Conservation (phyloP, 2,888 invertebrate species). For the Acanthopleura granulata region DNA sequence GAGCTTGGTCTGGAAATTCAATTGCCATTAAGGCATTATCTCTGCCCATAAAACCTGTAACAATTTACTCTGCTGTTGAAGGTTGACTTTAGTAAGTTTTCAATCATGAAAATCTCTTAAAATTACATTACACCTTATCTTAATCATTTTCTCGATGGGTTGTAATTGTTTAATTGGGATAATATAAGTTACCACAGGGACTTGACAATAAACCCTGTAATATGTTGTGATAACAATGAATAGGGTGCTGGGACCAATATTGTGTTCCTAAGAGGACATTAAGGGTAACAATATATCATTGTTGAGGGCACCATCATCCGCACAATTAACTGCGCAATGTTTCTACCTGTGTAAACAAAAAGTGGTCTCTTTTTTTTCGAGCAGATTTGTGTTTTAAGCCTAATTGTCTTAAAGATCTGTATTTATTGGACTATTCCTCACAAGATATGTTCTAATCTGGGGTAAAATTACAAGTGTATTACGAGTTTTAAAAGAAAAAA, state of each 20-base stretch:
- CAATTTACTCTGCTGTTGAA: constrained; percentile 9
- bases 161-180: constrained; percentile 5
- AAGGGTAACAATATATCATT: too few relatives aligned
- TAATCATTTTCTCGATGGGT: background rate
- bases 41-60: background rate
- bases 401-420: too few relatives aligned
- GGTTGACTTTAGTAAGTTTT: background rate
- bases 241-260: background rate
- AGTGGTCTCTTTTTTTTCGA: too few relatives aligned
- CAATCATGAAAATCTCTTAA: constrained; percentile 12
- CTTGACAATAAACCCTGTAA: background rate
- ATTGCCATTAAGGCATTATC: background rate
- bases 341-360: too few relatives aligned
- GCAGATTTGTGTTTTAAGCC: too few relatives aligned
- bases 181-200: background rate
- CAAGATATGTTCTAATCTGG: too few relatives aligned
- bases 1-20: background rate
- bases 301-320: too few relatives aligned
- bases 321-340: too few relatives aligned
- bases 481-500: too few relatives aligned
- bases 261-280: too few relatives aligned
- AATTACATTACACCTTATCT: background rate
- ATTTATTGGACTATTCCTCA: too few relatives aligned
- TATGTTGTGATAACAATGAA: background rate
- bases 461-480: too few relatives aligned